These are phyloP conservation scores for Chelidonichthys spinosus DNA, from an alignment of 2,797 vertebrate genomes.

Conservation along the genomic window DNA sequence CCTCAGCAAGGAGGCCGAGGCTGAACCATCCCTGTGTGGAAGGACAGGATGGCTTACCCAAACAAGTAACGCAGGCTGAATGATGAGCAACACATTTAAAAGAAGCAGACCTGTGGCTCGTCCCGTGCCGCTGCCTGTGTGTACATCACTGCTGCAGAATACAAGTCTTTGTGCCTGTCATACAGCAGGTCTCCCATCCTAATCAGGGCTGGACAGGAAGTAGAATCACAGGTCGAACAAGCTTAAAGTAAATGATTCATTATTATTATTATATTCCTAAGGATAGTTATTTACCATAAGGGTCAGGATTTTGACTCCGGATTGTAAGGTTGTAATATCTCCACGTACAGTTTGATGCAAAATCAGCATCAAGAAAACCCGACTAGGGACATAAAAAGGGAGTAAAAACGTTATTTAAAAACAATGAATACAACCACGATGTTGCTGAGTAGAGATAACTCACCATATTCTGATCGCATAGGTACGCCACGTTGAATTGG, in stretches of 20 bases:
- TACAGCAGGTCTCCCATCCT: slow-evolving; percentile 87
- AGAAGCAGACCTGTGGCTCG: slow-evolving; percentile 83
- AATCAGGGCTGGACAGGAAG: slow-evolving; percentile 78
- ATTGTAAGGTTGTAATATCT: slow-evolving; percentile 85
- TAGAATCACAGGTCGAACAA: neutral
- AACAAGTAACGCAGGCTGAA: neutral
- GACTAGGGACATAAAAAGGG: slow-evolving; percentile 55
- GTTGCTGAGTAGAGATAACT: slow-evolving; percentile 47
- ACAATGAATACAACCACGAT: neutral
- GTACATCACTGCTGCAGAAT: slow-evolving; percentile 84
- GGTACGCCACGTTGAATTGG: slow-evolving; percentile 85
- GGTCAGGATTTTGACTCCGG: slow-evolving; percentile 73
- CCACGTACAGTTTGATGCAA: slow-evolving; percentile 77
- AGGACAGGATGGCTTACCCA: slow-evolving; percentile 20
- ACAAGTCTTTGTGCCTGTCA: slow-evolving; percentile 65
- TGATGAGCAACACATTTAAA: slow-evolving; percentile 14
- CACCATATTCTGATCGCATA: slow-evolving; percentile 84
- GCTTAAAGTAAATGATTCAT: too few species aligned
- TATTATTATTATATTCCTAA: neutral
- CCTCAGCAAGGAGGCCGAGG: slow-evolving; percentile 84
- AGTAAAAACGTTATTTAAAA: neutral
- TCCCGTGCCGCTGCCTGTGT: slow-evolving; percentile 79
- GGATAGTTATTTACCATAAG: slow-evolving; percentile 75
- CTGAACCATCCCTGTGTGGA: slow-evolving; percentile 84
- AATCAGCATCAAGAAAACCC: slow-evolving; percentile 69